Evolutionary conservation across 1,140 invertebrate species (phyloP).

Genomic region (Mesaphorura yosii): DNA sequence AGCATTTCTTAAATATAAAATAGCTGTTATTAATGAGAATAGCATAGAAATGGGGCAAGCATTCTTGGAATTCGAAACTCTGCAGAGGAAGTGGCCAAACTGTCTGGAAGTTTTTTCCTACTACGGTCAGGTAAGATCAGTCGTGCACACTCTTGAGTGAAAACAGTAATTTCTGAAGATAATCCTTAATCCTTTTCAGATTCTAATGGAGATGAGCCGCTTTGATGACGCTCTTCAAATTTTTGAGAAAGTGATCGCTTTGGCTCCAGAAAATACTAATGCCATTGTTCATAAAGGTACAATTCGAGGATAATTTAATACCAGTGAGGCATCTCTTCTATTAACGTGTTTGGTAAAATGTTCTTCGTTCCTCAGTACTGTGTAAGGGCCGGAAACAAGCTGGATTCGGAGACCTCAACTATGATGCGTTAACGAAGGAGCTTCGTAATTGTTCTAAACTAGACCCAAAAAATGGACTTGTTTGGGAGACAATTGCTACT

Average conservation of each 20-base stretch:
- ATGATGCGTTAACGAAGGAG: no score
- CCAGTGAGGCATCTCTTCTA: conserved; percentile 60
- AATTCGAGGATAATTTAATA: conserved; percentile 66
- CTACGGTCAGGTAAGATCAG: conserved; percentile 64
- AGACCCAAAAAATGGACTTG: conserved; percentile 86
- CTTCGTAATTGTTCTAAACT: no score
- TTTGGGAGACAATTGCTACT: conserved; percentile 89
- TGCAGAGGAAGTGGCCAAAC: conserved; percentile 46
- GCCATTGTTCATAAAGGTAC: conserved; percentile 70
- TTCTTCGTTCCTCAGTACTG: no score
- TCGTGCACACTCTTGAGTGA: conserved; percentile 72
- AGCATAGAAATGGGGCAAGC: conserved; percentile 57
- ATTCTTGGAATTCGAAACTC: conserved; percentile 60
- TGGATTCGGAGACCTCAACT: no score
- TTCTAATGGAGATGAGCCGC: conserved; percentile 65
- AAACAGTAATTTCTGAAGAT: no score
- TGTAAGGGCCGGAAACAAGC: no score
- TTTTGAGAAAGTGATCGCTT: conserved; percentile 65
- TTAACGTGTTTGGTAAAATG: conserved; percentile 72
- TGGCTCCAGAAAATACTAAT: conserved; percentile 74
- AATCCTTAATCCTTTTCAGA: no score
- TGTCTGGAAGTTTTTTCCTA: conserved; percentile 57
- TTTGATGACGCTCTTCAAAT: conserved; percentile 67
- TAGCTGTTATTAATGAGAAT: background rate
- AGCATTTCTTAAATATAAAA: background rate